phyloP scores from a whole-genome alignment of 2,797 vertebrate species.

The Myripristis jacobus region DNA sequence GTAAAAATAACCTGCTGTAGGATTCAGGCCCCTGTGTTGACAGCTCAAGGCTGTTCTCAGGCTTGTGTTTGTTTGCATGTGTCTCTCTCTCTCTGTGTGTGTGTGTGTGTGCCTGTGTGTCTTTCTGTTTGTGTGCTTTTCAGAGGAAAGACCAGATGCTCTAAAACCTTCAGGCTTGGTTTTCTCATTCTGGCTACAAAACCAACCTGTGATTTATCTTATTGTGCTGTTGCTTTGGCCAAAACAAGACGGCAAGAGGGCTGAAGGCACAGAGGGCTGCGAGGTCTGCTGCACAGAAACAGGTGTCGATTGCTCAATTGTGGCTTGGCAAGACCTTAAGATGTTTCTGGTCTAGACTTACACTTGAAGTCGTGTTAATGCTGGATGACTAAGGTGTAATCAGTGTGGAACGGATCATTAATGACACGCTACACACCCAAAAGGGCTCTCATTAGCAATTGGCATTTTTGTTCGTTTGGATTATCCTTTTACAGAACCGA shows the following conservation, averaged over 20 bases:
- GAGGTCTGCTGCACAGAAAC: not conserved
- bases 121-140: slow-evolving; percentile 15
- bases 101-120: slow-evolving; percentile 19
- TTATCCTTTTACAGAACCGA: no score
- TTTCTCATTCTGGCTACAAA: slow-evolving; percentile 78
- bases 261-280: slow-evolving; percentile 20
- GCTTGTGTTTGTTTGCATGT: slow-evolving; percentile 52
- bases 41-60: slow-evolving; percentile 64
- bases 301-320: slow-evolving; percentile 36
- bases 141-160: slow-evolving; percentile 60
- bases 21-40: slow-evolving; percentile 54
- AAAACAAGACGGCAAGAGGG: slow-evolving; percentile 50
- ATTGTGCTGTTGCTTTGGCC: slow-evolving; percentile 62
- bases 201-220: slow-evolving; percentile 72
- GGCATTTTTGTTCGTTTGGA: no score
- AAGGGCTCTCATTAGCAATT: no score
- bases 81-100: slow-evolving; percentile 51
- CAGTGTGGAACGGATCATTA: not conserved
- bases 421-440: not conserved
- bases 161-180: slow-evolving; percentile 63
- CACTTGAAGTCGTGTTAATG: no score
- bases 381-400: not conserved
- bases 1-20: slow-evolving; percentile 69
- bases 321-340: slow-evolving; percentile 18
- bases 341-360: slow-evolving; percentile 11